Conservation (phyloP, 1,140 invertebrate genomes). For the Artemia franciscana region DNA sequence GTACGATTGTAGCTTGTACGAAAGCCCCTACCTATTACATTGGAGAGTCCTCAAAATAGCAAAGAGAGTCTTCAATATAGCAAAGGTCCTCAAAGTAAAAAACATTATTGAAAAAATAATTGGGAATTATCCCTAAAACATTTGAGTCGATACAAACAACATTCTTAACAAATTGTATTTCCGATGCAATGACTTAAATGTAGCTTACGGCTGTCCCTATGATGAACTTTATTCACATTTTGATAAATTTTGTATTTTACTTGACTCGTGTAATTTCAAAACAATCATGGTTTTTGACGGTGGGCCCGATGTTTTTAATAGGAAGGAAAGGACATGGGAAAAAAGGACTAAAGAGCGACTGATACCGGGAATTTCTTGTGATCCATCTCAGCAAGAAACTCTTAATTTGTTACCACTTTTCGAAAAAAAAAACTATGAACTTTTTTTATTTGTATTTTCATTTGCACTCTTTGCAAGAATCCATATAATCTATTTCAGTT, state of each 20-base stretch:
- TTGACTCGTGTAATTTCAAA: conserved; percentile 44
- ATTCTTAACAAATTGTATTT: conserved; percentile 45
- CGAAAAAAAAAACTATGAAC: too few relatives aligned
- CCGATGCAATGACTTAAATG: conserved; percentile 30
- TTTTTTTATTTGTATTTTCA: too few relatives aligned
- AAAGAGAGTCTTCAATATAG: too few relatives aligned
- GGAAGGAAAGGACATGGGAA: conserved; percentile 35
- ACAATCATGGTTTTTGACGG: conserved; percentile 63
- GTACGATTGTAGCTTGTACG: too few relatives aligned
- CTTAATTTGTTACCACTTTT: conserved; percentile 38
- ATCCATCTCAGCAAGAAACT: conserved; percentile 6
- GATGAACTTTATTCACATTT: conserved; percentile 39
- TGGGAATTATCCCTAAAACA: too few relatives aligned
- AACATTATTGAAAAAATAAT: too few relatives aligned
- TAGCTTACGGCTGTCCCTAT: conserved; percentile 64
- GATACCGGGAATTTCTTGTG: conserved; percentile 17
- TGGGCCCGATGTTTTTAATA: too few relatives aligned
- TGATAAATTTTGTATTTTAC: conserved; percentile 39
- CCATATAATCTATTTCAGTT: too few relatives aligned
- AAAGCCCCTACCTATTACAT: too few relatives aligned
- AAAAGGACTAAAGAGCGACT: conserved; percentile 36
- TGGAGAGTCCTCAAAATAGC: too few relatives aligned
- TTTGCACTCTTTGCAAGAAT: too few relatives aligned
- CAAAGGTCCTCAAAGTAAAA: too few relatives aligned
- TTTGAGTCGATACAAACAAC: conserved; percentile 59